phyloP scores from a whole-genome alignment of 2,797 vertebrate species.

The Eleutherodactylus coqui region DNA sequence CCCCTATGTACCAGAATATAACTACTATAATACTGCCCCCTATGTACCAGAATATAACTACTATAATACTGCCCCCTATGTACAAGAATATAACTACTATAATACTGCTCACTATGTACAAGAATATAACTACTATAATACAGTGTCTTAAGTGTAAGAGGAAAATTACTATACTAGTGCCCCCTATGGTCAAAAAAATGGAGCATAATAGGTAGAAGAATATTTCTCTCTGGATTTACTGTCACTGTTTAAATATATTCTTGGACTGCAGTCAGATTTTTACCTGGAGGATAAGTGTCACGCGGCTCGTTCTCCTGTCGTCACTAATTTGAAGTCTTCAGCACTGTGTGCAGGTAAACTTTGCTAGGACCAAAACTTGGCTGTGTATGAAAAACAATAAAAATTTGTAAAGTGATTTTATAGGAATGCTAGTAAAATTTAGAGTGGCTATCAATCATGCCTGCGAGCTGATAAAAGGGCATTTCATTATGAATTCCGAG shows the following conservation, averaged over 20 bases:
- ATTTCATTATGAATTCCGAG: constrained; percentile 63
- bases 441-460: constrained; percentile 57
- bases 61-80: no score
- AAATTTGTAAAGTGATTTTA: constrained; percentile 53
- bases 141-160: not conserved
- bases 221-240: no score
- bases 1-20: not conserved
- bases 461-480: constrained; percentile 58
- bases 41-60: not conserved
- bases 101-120: not conserved
- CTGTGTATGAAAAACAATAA: constrained; percentile 26
- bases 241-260: no score
- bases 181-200: not conserved
- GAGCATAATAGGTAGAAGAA: no score
- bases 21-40: not conserved
- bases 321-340: not conserved
- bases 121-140: constrained; percentile 11
- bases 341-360: not conserved
- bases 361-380: not conserved
- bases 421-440: constrained; percentile 54
- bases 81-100: not conserved
- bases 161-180: not conserved
- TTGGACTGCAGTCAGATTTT: not conserved
- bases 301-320: not conserved
- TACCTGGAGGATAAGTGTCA: not conserved